A percentile compares a stretch with the other conserved stretches of the same genome.
Conservation (phyloP, 2,888 invertebrate genomes). For the Euzetes globulus region DNA sequence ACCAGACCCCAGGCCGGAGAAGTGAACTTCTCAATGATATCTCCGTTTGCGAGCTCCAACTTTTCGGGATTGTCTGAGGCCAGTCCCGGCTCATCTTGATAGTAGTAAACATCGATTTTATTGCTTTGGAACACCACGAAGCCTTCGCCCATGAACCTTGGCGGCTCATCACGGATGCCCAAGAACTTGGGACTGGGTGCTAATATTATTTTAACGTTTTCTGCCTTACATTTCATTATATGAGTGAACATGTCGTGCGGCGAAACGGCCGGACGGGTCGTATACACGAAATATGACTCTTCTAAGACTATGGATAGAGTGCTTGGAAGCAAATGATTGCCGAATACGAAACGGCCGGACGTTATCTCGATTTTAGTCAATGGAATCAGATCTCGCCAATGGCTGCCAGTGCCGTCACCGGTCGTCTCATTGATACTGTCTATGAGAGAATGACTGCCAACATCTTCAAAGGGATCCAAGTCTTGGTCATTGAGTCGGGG, state of each 20-base stretch:
- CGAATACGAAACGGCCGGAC: slow-evolving; percentile 84
- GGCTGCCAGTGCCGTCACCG: slow-evolving; percentile 55
- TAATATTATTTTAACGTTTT: slow-evolving; percentile 85
- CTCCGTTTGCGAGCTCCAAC: slow-evolving; percentile 80
- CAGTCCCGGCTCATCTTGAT: slow-evolving; percentile 88
- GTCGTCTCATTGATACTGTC: slow-evolving; percentile 44
- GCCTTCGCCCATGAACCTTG: slow-evolving; percentile 95
- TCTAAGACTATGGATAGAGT: slow-evolving; percentile 79
- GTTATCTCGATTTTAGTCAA: slow-evolving; percentile 91
- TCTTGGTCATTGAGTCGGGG: slow-evolving; percentile 7
- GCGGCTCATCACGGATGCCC: slow-evolving; percentile 86
- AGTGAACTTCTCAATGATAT: slow-evolving; percentile 74
- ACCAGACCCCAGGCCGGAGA: slow-evolving; percentile 94
- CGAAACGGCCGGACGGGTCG: slow-evolving; percentile 89
- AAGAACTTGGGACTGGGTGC: slow-evolving; percentile 94
- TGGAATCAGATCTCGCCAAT: slow-evolving; percentile 92
- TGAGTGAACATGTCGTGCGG: slow-evolving; percentile 91
- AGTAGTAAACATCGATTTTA: slow-evolving; percentile 87
- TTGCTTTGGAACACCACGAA: slow-evolving; percentile 95
- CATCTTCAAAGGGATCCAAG: slow-evolving; percentile 6
- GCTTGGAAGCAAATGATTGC: slow-evolving; percentile 87
- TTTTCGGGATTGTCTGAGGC: slow-evolving; percentile 87
- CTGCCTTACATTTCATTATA: slow-evolving; percentile 84
- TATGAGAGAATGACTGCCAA: slow-evolving; percentile 43
- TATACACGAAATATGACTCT: slow-evolving; percentile 87